A percentile compares a stretch with the other conserved stretches of the same genome.
These are phyloP conservation scores for Germaria angustata DNA, from an alignment of 2,888 invertebrate species.

Conservation along the genomic window DNA sequence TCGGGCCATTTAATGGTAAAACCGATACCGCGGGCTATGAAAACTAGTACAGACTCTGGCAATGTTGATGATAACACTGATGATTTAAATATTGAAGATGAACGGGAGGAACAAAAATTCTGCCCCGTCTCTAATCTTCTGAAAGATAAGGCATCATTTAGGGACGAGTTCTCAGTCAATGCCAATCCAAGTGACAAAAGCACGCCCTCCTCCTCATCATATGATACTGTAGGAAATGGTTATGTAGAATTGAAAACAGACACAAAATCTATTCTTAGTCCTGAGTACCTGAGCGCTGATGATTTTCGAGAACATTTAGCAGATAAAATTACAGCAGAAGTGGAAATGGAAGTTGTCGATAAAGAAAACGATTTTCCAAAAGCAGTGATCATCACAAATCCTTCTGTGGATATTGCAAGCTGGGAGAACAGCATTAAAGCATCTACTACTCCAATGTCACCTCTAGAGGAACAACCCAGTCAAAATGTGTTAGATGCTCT, in stretches of 20 bases:
- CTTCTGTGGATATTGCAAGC: slow-evolving; percentile 84
- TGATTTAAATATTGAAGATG: slow-evolving; percentile 74
- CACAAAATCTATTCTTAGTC: slow-evolving; percentile 73
- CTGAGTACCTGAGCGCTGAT: slow-evolving; percentile 80
- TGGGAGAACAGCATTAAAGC: slow-evolving; percentile 79
- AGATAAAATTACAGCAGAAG: slow-evolving; percentile 68
- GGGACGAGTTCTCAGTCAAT: slow-evolving; percentile 17
- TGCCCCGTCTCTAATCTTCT: background rate
- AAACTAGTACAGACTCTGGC: slow-evolving; percentile 79
- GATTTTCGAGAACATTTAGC: slow-evolving; percentile 76
- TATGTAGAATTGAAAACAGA: slow-evolving; percentile 67
- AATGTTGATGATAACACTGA: slow-evolving; percentile 79
- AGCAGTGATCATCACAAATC: slow-evolving; percentile 87
- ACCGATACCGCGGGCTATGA: slow-evolving; percentile 78
- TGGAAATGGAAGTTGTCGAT: background rate
- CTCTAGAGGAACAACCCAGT: slow-evolving; percentile 81
- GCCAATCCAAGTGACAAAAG: slow-evolving; percentile 68
- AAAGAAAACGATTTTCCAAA: slow-evolving; percentile 73
- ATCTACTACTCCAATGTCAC: slow-evolving; percentile 81
- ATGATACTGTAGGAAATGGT: slow-evolving; percentile 79
- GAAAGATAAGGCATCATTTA: background rate
- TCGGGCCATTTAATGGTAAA: slow-evolving; percentile 71
- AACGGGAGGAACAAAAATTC: background rate
- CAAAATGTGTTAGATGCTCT: slow-evolving; percentile 72
- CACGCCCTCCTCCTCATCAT: slow-evolving; percentile 79